Percentiles rank a stretch among this genome's conserved stretches.
Conservation (phyloP, 2,888 invertebrate species). For the Cerastis leucographa region DNA sequence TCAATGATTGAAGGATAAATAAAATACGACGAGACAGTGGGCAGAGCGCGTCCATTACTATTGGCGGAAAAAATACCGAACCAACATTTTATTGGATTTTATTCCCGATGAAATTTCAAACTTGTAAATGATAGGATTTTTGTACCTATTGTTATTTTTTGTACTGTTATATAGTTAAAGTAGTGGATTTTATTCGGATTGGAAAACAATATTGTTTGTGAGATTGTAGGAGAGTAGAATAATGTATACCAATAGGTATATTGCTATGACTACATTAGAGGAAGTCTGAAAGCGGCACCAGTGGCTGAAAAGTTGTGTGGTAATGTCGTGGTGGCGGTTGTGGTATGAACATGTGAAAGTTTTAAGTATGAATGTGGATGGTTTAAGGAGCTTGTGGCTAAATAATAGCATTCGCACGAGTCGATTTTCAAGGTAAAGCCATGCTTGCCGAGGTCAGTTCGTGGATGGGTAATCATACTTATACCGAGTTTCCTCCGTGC, state of each 20-base stretch:
- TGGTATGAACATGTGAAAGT: too few relatives aligned
- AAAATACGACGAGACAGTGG: conserved; percentile 61
- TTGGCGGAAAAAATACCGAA: conserved; percentile 52
- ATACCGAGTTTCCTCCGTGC: too few relatives aligned
- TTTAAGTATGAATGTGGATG: too few relatives aligned
- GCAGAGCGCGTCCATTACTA: conserved; percentile 52
- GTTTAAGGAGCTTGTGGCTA: too few relatives aligned
- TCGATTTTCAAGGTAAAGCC: too few relatives aligned
- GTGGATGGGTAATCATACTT: too few relatives aligned
- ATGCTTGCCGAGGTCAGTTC: too few relatives aligned
- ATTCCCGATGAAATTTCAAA: conserved; percentile 45
- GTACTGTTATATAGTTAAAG: conserved; percentile 7
- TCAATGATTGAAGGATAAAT: conserved; percentile 71
- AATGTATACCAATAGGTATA: not conserved
- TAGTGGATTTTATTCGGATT: conserved; percentile 20
- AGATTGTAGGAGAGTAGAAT: not conserved
- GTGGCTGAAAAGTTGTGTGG: too few relatives aligned
- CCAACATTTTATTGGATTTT: conserved; percentile 34
- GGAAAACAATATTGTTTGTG: not conserved
- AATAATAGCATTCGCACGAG: too few relatives aligned
- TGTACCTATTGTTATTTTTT: conserved; percentile 11
- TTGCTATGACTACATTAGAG: not conserved
- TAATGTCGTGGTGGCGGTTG: too few relatives aligned
- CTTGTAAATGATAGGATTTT: conserved; percentile 60
- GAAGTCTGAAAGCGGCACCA: too few relatives aligned